A percentile compares a stretch with the other conserved stretches of the same genome.
Conservation (phyloP, 2,113 vertebrate genomes). For the Gambusia holbrooki region DNA sequence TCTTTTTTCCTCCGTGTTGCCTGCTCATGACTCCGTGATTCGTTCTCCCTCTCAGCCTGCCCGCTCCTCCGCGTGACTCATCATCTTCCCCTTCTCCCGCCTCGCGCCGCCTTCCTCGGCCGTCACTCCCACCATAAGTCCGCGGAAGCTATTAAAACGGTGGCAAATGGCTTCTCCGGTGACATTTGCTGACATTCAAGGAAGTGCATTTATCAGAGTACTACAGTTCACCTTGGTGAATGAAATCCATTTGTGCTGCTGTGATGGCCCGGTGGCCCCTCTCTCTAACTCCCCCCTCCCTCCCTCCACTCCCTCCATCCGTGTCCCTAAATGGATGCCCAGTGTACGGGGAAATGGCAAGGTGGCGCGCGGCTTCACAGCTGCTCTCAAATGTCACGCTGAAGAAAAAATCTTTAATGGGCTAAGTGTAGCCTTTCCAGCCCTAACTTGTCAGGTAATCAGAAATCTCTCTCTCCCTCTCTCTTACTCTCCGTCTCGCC, state of each 20-base stretch:
- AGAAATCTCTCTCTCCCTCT: slow-evolving; percentile 88
- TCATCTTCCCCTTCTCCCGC: slow-evolving; percentile 57
- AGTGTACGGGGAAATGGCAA: slow-evolving; percentile 94
- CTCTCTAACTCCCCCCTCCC: slow-evolving; percentile 35
- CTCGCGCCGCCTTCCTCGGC: slow-evolving; percentile 79
- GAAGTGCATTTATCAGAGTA: slow-evolving; percentile 97
- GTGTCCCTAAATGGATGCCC: slow-evolving; percentile 88
- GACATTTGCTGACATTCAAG: slow-evolving; percentile 99
- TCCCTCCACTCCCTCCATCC: slow-evolving; percentile 18
- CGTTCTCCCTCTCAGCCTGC: slow-evolving; percentile 27
- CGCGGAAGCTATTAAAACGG: slow-evolving; percentile 90
- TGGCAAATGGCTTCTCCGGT: slow-evolving; percentile 97
- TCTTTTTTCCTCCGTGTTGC: slow-evolving; percentile 20
- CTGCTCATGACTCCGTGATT: slow-evolving; percentile 54
- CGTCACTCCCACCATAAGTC: slow-evolving; percentile 86
- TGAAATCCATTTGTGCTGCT: slow-evolving; percentile 93
- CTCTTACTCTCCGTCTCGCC: slow-evolving; percentile 80
- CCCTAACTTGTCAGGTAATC: slow-evolving; percentile 95
- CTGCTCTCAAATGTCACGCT: slow-evolving; percentile 97
- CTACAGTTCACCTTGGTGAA: slow-evolving; percentile 89
- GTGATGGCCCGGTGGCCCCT: slow-evolving; percentile 86
- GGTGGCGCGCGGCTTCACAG: slow-evolving; percentile 86
- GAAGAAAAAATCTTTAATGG: slow-evolving; percentile 97
- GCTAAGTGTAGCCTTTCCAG: slow-evolving; percentile 99
- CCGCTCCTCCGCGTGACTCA: slow-evolving; percentile 64